Evolutionary conservation across 2,113 vertebrate species (phyloP).

Genomic region (Chaenocephalus aceratus): DNA sequence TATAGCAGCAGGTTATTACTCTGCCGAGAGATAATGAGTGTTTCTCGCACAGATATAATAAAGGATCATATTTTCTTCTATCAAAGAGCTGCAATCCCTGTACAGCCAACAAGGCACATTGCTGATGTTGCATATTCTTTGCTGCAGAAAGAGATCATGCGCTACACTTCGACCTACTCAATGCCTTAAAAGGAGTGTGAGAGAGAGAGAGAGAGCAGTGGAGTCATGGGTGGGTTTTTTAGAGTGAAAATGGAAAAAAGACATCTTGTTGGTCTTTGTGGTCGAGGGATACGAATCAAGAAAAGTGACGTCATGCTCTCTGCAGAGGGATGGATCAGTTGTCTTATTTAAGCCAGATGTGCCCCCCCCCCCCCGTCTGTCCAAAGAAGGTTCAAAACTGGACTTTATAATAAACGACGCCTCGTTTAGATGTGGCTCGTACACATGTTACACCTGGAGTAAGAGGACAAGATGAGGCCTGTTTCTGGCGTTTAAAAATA

Average conservation of each 20-base stretch:
- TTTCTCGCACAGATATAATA: neutral
- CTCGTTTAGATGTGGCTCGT: neutral
- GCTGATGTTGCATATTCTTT: conserved; percentile 29
- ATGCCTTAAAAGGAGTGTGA: conserved; percentile 36
- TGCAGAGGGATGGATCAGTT: conserved; percentile 9
- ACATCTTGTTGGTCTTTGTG: conserved; percentile 3
- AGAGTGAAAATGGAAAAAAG: conserved; percentile 4
- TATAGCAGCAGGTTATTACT: conserved; percentile 5
- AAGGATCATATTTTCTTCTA: neutral
- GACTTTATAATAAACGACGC: neutral
- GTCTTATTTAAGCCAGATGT: conserved; percentile 15
- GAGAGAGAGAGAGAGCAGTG: neutral
- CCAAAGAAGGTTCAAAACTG: neutral
- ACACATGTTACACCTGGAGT: neutral
- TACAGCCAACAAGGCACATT: conserved; percentile 6
- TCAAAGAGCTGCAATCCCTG: conserved; percentile 3
- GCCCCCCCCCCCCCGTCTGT: neutral
- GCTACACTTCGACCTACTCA: conserved; percentile 9
- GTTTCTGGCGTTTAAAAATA: neutral
- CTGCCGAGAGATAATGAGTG: neutral
- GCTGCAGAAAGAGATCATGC: conserved; percentile 11
- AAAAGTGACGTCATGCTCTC: conserved; percentile 15
- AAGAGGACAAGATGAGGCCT: no score
- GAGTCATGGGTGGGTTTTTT: neutral
- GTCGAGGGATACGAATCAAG: neutral